These are phyloP conservation scores for Zaprionus ornatus DNA, from an alignment of 1,140 invertebrate species.

Conservation along the genomic window DNA sequence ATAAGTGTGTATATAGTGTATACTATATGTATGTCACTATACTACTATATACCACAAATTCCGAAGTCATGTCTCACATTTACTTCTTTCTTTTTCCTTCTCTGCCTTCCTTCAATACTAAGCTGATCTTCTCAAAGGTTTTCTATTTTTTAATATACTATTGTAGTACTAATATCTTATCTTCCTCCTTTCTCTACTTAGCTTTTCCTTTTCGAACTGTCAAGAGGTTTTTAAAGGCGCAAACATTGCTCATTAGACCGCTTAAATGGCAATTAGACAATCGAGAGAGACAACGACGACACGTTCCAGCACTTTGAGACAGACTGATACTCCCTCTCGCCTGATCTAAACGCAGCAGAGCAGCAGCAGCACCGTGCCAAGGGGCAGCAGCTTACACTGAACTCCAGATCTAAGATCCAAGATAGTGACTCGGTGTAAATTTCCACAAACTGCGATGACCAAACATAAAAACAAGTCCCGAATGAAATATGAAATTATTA, in stretches of 20 bases:
- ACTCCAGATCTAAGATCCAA: slow-evolving; percentile 23
- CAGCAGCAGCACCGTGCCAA: background rate
- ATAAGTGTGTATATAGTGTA: too few relatives aligned
- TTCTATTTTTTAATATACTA: background rate
- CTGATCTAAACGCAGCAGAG: background rate
- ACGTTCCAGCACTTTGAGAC: slow-evolving; percentile 66
- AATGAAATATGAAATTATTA: slow-evolving; percentile 78
- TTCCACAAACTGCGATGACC: slow-evolving; percentile 77
- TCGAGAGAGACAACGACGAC: slow-evolving; percentile 44
- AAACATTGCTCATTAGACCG: slow-evolving; percentile 52
- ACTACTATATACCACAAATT: too few relatives aligned
- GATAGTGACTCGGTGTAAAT: slow-evolving; percentile 64
- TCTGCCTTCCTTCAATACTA: background rate
- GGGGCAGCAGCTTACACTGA: background rate
- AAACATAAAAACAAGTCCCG: slow-evolving; percentile 61
- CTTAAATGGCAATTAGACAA: slow-evolving; percentile 65
- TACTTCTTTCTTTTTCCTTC: too few relatives aligned
- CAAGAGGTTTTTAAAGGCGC: background rate
- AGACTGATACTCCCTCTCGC: background rate
- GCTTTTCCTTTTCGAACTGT: slow-evolving; percentile 2
- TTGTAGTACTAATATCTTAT: background rate
- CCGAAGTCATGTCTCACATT: too few relatives aligned
- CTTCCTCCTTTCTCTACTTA: background rate
- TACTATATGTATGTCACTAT: too few relatives aligned
- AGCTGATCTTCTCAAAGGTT: background rate